Percentiles rank a stretch among this genome's conserved stretches.
These are phyloP conservation scores for Gryon sp. DNA, from an alignment of 1,140 invertebrate species.

Conservation along the genomic window DNA sequence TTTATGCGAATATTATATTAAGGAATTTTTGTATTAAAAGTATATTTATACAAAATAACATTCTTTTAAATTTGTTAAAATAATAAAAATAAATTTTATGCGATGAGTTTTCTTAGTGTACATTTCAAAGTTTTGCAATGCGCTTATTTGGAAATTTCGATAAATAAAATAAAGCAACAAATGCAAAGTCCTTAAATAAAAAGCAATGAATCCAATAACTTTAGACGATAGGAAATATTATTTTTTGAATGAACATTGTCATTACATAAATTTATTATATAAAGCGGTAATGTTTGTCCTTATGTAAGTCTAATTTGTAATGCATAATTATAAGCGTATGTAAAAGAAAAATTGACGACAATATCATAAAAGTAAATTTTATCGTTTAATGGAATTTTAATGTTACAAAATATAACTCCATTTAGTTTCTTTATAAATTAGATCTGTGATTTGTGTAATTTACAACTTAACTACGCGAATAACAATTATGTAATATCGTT, in stretches of 20 bases:
- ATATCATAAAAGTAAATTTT: slow-evolving; percentile 38
- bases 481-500: slow-evolving; percentile 22
- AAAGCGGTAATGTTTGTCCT: slow-evolving; percentile 38
- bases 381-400: slow-evolving; percentile 44
- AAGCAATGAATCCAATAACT: slow-evolving; percentile 1
- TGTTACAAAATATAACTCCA: slow-evolving; percentile 37
- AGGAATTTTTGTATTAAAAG: too few species aligned
- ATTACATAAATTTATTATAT: slow-evolving; percentile 53
- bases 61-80: too few species aligned
- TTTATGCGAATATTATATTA: too few species aligned
- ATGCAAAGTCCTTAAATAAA: not conserved
- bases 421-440: slow-evolving; percentile 42
- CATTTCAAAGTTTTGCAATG: too few species aligned
- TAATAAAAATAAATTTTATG: too few species aligned
- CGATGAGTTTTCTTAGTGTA: too few species aligned
- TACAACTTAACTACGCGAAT: slow-evolving; percentile 16
- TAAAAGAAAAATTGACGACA: slow-evolving; percentile 12
- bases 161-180: not conserved
- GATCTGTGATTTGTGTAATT: slow-evolving; percentile 45
- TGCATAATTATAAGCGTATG: slow-evolving; percentile 46
- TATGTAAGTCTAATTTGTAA: slow-evolving; percentile 50
- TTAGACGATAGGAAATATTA: slow-evolving; percentile 28
- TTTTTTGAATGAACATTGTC: slow-evolving; percentile 46
- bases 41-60: too few species aligned
- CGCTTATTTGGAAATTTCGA: too few species aligned